Conservation (phyloP, 2,888 invertebrate species). For the Agonopterix subpropinquella region DNA sequence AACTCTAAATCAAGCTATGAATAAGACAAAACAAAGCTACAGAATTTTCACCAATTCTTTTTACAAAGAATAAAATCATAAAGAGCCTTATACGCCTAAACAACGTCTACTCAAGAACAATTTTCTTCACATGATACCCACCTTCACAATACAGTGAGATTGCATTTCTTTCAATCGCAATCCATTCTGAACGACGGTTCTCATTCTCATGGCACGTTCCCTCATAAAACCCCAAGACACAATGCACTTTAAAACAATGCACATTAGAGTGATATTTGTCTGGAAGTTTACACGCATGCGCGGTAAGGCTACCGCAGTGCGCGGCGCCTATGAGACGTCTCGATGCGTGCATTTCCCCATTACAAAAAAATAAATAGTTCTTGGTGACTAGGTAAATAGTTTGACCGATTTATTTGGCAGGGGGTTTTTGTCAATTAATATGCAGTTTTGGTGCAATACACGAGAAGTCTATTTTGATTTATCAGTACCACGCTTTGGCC, state of each 20-base stretch:
- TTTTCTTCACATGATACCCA: not conserved
- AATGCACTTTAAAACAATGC: no score
- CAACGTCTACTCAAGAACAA: not conserved
- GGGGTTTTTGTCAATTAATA: no score
- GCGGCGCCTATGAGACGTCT: conserved; percentile 65
- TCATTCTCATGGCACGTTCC: conserved; percentile 32
- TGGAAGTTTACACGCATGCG: conserved; percentile 56
- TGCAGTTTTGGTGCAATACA: no score
- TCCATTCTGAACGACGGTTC: conserved; percentile 22
- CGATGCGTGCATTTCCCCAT: conserved; percentile 61
- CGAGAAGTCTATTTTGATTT: no score
- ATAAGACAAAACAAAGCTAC: not conserved
- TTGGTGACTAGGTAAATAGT: not conserved
- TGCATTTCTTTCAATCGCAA: conserved; percentile 40
- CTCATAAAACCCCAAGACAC: not conserved
- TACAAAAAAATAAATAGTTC: conserved; percentile 34
- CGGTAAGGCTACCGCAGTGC: conserved; percentile 66
- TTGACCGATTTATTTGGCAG: not conserved
- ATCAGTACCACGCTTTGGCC: no score
- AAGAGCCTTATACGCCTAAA: not conserved
- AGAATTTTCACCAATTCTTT: not conserved
- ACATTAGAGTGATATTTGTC: conserved; percentile 28
- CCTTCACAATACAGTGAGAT: conserved; percentile 4
- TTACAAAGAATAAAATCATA: not conserved
- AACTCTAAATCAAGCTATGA: no score